Conservation (phyloP, 2,113 vertebrate genomes). For the Pollachius pollachius region DNA sequence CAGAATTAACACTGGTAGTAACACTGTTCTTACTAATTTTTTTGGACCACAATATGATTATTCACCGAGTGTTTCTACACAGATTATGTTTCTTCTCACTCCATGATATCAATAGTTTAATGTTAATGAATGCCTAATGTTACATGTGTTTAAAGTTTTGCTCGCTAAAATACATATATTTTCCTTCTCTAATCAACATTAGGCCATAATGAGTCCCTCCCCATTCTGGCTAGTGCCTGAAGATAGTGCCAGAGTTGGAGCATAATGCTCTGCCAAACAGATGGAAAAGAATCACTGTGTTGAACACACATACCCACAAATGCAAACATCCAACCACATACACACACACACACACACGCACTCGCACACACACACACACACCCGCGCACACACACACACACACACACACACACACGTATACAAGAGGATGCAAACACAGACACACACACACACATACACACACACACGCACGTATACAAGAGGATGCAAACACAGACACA, state of each 20-base stretch:
- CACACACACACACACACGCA: neutral
- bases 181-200: constrained; percentile 63
- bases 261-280: constrained; percentile 69
- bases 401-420: neutral
- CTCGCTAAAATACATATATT: constrained; percentile 68
- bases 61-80: constrained; percentile 11
- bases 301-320: constrained; percentile 51
- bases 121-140: constrained; percentile 66
- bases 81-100: constrained; percentile 52
- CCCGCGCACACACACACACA: neutral
- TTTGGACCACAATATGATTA: neutral
- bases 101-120: too few species aligned
- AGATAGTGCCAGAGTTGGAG: constrained; percentile 53
- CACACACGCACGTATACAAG: neutral
- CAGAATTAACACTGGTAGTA: too few species aligned
- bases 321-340: constrained; percentile 16
- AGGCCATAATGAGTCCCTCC: constrained; percentile 71
- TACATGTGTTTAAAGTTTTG: constrained; percentile 64
- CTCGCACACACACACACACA: neutral
- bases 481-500: too few species aligned
- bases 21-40: too few species aligned
- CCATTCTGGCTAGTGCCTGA: constrained; percentile 59
- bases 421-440: neutral
- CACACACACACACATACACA: neutral
- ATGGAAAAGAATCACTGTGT: constrained; percentile 72